Evolutionary conservation across 1,140 invertebrate species (phyloP).

Genomic region (Pseudobourletiella spinata): DNA sequence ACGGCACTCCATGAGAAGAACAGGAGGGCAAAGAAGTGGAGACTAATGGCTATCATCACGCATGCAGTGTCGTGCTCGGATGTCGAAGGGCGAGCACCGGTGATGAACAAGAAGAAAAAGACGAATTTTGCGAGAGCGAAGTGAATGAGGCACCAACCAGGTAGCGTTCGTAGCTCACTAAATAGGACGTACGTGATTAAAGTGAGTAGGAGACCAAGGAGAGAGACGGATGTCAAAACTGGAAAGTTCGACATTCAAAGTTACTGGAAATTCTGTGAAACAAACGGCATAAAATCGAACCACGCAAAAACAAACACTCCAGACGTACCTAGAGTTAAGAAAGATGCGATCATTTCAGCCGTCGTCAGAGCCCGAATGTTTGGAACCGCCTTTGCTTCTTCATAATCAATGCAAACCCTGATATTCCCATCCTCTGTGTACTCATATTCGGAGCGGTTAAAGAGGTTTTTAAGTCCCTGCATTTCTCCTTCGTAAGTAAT

Average conservation of each 20-base stretch:
- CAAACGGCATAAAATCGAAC: no score
- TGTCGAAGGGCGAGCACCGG: neutral
- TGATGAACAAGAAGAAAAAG: neutral
- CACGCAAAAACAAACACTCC: neutral
- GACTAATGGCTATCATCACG: neutral
- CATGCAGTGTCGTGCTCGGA: neutral
- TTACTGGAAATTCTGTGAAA: neutral
- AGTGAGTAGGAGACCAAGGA: neutral
- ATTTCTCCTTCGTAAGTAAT: neutral
- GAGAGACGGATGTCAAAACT: neutral
- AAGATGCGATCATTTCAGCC: neutral
- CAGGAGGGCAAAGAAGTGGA: neutral
- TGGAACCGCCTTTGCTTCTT: neutral
- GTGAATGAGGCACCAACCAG: slow-evolving; percentile 6
- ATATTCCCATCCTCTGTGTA: neutral
- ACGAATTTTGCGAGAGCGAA: neutral
- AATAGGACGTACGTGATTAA: slow-evolving; percentile 1
- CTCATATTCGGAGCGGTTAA: slow-evolving; percentile 1
- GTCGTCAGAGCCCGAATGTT: neutral
- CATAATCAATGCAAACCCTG: neutral
- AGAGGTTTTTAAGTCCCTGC: neutral
- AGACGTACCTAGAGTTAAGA: neutral
- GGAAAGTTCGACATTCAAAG: neutral
- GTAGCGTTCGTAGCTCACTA: neutral
- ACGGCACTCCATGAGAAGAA: slow-evolving; percentile 2